Percentiles rank a stretch among this genome's conserved stretches.
Conservation (phyloP, 2,113 vertebrate species). For the Otis tarda region DNA sequence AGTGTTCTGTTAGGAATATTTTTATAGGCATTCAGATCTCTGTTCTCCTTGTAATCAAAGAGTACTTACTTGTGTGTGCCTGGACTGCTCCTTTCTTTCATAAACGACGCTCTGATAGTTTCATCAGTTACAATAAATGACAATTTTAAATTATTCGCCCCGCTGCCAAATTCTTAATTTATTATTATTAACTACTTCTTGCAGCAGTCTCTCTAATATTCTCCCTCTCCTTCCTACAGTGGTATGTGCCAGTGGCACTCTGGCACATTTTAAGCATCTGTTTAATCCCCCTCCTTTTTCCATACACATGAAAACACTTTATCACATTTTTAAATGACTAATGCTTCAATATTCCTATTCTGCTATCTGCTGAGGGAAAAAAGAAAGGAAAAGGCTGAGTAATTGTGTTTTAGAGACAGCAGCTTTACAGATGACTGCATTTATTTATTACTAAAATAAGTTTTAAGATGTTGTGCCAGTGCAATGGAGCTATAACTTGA, state of each 20-base stretch:
- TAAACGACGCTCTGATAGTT: background rate
- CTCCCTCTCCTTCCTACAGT: background rate
- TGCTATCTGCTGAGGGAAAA: slow-evolving; percentile 28
- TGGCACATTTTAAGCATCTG: background rate
- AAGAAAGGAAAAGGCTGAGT: background rate
- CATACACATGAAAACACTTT: background rate
- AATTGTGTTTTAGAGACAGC: slow-evolving; percentile 29
- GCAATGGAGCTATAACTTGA: background rate
- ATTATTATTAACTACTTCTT: background rate
- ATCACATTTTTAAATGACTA: slow-evolving; percentile 21
- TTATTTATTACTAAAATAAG: slow-evolving; percentile 31
- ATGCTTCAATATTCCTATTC: slow-evolving; percentile 12
- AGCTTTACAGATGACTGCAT: slow-evolving; percentile 6
- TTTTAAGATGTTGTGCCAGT: background rate
- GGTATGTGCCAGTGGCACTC: background rate
- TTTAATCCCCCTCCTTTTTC: background rate
- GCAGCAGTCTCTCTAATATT: background rate
- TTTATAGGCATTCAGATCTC: background rate
- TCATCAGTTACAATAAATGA: background rate
- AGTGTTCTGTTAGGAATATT: background rate
- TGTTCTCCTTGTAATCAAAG: background rate
- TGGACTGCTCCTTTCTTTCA: background rate
- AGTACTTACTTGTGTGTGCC: background rate
- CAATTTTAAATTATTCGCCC: background rate
- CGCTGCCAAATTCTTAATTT: background rate